Conservation (phyloP, 2,888 invertebrate genomes). For the Smittia sp. region DNA sequence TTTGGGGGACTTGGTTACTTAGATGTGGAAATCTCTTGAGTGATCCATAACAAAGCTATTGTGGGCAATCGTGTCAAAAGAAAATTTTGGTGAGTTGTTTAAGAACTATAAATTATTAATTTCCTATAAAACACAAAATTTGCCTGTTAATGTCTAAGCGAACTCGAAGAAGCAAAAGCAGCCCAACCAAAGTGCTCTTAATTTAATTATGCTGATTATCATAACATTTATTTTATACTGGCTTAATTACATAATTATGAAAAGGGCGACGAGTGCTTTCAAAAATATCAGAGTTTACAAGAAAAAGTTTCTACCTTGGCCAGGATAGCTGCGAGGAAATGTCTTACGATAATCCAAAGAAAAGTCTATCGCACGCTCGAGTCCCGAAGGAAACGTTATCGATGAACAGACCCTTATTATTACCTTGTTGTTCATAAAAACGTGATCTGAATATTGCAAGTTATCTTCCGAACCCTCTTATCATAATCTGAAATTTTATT, state of each 20-base stretch:
- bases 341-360: no score
- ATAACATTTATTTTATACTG: slow-evolving; percentile 27
- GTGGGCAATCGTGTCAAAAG: slow-evolving; percentile 26
- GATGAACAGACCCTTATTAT: background rate
- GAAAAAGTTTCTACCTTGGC: background rate
- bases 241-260: slow-evolving; percentile 31
- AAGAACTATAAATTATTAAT: slow-evolving; percentile 34
- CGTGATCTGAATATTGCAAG: background rate
- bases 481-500: background rate
- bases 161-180: background rate
- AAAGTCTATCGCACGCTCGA: no score
- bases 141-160: background rate
- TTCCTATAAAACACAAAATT: background rate
- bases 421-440: background rate
- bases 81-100: background rate
- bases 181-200: background rate
- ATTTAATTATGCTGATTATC: slow-evolving; percentile 38
- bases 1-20: background rate
- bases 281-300: background rate
- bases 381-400: no score
- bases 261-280: background rate
- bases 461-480: background rate
- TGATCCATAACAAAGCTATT: background rate
- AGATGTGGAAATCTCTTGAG: background rate
- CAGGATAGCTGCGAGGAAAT: no score